phyloP scores from a whole-genome alignment of 2,797 vertebrate species.

The Poecilia wingei region DNA sequence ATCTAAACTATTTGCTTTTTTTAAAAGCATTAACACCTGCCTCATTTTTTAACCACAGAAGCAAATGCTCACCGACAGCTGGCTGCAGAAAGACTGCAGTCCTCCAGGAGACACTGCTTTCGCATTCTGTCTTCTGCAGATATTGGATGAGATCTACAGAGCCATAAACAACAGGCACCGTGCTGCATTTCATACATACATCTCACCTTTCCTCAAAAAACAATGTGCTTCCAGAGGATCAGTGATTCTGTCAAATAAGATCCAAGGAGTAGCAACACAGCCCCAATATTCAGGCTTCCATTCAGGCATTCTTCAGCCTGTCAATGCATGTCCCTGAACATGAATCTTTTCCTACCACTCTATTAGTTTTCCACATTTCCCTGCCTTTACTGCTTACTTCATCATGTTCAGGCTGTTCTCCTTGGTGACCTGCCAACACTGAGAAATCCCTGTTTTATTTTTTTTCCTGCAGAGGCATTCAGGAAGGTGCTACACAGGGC shows the following conservation, averaged over 20 bases:
- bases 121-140: slow-evolving; percentile 27
- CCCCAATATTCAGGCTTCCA: slow-evolving; percentile 31
- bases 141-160: slow-evolving; percentile 37
- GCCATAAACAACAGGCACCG: slow-evolving; percentile 27
- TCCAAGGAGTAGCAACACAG: slow-evolving; percentile 9
- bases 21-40: neutral
- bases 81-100: slow-evolving; percentile 25
- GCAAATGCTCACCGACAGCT: slow-evolving; percentile 62
- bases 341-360: slow-evolving; percentile 28
- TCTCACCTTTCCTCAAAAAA: slow-evolving; percentile 32
- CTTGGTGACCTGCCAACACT: slow-evolving; percentile 21
- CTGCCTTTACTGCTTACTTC: slow-evolving; percentile 29
- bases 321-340: slow-evolving; percentile 65
- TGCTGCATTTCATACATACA: slow-evolving; percentile 28
- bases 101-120: slow-evolving; percentile 38
- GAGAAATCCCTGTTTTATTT: neutral
- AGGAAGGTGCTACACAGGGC: neutral
- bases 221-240: slow-evolving; percentile 25
- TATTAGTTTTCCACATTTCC: slow-evolving; percentile 13
- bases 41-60: slow-evolving; percentile 25
- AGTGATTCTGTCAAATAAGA: slow-evolving; percentile 23
- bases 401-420: slow-evolving; percentile 18
- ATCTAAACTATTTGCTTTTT: neutral
- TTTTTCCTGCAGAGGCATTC: slow-evolving; percentile 25
- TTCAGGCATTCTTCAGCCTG: slow-evolving; percentile 69